Base-by-base conservation (phyloP, 2,797 vertebrate species). In the Etheostoma perlongum region DNA sequence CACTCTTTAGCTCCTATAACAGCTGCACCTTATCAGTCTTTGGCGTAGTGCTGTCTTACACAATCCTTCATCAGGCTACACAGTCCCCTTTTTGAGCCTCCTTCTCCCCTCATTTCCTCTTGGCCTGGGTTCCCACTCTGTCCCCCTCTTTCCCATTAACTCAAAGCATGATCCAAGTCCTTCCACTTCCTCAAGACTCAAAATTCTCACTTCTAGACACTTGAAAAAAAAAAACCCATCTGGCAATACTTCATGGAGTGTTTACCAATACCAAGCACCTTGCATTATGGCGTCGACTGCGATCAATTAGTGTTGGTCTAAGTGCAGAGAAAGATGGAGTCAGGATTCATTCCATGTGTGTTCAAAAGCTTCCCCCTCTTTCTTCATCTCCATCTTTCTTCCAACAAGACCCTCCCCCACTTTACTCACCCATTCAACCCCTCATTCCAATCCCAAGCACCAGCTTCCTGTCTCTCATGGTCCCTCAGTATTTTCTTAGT, bases 21-120 rank as follows among this genome's bases (percentile, higher is more conserved):
- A 95, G 94, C 94, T 95, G 94, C 79, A 91, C 83, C 91, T 88
- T 92, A 94, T 95, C 94, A 94, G 81, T 21, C 57, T 67, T 82
- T 89, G 91, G 92, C 87, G 77, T 67, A 59, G 64, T 10, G 63
- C 85, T 83, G 87, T 89, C 82, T 86, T 89, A 82, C 89, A 84
- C 88, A 88, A 91, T 90, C 80, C 78, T 76, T 78, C 76, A 33
- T 82, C 54, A 51, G 78, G 59, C 89, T 72, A 25, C 75, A 27
- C 76, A 36, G 62, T 72, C 82, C 83, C 90, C 64, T 81, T 74
- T 57, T 78, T 40, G 14, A 81, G 82, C 81, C 79, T 73, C 81
- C 77, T 72, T 15, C 78, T 55, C 68, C 78, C 69, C 79, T 86
- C 81, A 78, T 90, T 91, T 93, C 92, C 89, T 93, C 85, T 88